phyloP scores from a whole-genome alignment of 2,113 vertebrate genomes.

The Uria aalge region DNA sequence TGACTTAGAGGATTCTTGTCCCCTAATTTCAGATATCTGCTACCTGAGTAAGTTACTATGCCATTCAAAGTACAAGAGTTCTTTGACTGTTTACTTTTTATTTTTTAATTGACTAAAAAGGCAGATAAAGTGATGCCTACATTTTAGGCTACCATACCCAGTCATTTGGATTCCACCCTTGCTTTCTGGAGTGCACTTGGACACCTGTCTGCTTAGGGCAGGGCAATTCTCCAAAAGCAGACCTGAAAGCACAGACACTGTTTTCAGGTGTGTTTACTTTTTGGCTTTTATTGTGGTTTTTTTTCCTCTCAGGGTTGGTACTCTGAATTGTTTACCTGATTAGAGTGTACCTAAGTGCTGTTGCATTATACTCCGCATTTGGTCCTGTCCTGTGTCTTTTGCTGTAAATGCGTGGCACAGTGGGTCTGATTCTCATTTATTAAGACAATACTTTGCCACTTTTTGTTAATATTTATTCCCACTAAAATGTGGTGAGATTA shows the following conservation, averaged over 20 bases:
- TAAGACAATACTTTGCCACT: background rate
- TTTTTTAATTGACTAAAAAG: background rate
- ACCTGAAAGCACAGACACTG: background rate
- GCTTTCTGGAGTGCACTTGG: background rate
- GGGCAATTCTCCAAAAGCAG: background rate
- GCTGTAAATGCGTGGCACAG: background rate
- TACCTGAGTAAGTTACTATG: background rate
- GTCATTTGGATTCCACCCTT: background rate
- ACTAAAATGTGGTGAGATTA: background rate
- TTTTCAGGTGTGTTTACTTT: background rate
- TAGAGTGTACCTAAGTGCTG: background rate
- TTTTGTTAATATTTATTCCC: background rate
- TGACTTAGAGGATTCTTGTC: background rate
- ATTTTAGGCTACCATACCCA: background rate
- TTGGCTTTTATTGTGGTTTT: background rate
- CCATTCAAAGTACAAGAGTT: background rate
- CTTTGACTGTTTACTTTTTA: background rate
- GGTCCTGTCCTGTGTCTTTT: background rate
- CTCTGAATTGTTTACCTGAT: background rate
- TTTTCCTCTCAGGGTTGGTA: accelerated
- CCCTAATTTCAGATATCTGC: background rate
- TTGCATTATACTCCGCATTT: background rate
- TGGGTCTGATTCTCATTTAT: background rate
- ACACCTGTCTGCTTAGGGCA: background rate
- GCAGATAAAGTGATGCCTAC: background rate